Percentiles rank a stretch among this genome's conserved stretches.
Conservation (phyloP, 2,797 vertebrate genomes). For the Loris lydekkerianus region DNA sequence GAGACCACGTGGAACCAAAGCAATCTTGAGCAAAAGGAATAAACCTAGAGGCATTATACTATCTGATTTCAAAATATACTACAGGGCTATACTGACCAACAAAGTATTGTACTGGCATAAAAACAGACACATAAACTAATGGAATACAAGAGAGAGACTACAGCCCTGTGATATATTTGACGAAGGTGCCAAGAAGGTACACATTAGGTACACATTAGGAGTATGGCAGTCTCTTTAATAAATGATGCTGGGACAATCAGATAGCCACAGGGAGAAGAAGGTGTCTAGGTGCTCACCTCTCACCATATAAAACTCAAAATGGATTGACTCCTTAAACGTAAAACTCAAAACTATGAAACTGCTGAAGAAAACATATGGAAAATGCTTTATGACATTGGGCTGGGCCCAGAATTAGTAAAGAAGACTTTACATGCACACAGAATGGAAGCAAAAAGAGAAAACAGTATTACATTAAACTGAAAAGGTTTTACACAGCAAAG, state of each 20-base stretch:
- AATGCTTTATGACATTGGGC: neutral
- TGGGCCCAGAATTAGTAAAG: neutral
- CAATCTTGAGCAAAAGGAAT: neutral
- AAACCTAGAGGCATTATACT: neutral
- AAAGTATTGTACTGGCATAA: neutral
- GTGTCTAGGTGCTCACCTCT: neutral
- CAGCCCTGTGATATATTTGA: neutral
- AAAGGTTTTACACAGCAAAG: neutral
- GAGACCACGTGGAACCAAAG: neutral
- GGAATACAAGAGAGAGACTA: neutral
- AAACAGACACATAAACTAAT: neutral
- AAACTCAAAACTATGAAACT: neutral
- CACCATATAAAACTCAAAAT: neutral
- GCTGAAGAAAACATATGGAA: neutral
- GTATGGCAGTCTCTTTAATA: neutral
- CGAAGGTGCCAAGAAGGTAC: neutral
- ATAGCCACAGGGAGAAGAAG: neutral
- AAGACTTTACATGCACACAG: neutral
- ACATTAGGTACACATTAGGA: neutral
- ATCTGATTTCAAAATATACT: neutral
- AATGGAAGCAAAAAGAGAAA: neutral
- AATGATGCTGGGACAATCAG: neutral
- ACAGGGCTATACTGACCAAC: neutral
- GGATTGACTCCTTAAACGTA: neutral
- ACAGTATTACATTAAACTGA: neutral